Evolutionary conservation across 2,113 vertebrate species (phyloP).

Genomic region (Tachysurus vachellii): DNA sequence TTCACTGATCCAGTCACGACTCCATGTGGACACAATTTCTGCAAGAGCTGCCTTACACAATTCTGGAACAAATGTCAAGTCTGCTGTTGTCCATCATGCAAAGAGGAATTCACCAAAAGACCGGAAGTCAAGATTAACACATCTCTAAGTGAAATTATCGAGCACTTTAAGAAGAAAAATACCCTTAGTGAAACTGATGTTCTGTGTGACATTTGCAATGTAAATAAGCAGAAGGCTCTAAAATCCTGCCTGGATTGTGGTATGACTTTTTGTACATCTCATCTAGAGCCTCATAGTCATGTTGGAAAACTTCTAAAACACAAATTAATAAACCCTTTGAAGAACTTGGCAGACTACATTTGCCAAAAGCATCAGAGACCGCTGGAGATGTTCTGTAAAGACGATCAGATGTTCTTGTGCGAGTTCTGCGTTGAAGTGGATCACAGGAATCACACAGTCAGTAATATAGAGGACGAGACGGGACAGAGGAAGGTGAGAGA

Average conservation of each 20-base stretch:
- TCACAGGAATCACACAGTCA: not conserved
- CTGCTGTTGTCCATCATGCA: conserved; percentile 6
- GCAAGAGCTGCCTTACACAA: not conserved
- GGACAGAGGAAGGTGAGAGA: not conserved
- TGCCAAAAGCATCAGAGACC: not conserved
- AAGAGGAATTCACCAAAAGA: conserved; percentile 9
- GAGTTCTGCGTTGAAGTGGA: not conserved
- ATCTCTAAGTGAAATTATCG: not conserved
- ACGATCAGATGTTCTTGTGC: not conserved
- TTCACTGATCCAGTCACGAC: not conserved
- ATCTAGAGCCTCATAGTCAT: not conserved
- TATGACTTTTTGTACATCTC: not conserved
- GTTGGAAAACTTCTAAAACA: not conserved
- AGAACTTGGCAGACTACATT: not conserved
- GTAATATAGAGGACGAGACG: not conserved
- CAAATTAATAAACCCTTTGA: not conserved
- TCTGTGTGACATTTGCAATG: not conserved
- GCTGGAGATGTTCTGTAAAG: not conserved
- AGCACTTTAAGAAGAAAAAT: not conserved
- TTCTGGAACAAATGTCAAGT: not conserved
- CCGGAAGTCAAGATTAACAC: not conserved
- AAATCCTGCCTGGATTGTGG: conserved; percentile 7
- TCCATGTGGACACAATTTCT: not conserved
- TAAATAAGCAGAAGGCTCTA: not conserved
- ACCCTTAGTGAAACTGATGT: not conserved